These are phyloP conservation scores for Habrosyne pyritoides DNA, from an alignment of 2,888 invertebrate genomes.

Conservation along the genomic window DNA sequence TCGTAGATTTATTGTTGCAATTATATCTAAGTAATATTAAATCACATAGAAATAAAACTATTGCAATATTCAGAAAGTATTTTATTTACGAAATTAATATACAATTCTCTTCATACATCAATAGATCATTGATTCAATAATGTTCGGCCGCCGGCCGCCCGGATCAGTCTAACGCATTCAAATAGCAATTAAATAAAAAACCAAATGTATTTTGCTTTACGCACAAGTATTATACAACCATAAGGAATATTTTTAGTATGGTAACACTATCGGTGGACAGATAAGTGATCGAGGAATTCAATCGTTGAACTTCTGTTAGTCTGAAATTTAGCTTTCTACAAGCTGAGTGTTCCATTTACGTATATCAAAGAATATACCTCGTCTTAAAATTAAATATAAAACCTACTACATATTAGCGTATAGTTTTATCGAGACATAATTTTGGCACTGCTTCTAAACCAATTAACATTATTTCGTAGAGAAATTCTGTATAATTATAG, in stretches of 20 bases:
- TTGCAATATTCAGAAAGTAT: slow-evolving; percentile 64
- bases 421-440: neutral
- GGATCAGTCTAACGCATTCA: slow-evolving; percentile 59
- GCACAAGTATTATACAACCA: slow-evolving; percentile 39
- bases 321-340: neutral
- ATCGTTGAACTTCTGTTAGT: slow-evolving; percentile 13
- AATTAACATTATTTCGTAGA: neutral
- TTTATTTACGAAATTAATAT: slow-evolving; percentile 83
- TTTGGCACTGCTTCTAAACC: neutral
- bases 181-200: slow-evolving; percentile 42
- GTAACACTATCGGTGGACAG: slow-evolving; percentile 41
- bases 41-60: slow-evolving; percentile 34
- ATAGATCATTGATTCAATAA: slow-evolving; percentile 64
- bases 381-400: neutral
- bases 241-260: slow-evolving; percentile 25
- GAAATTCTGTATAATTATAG: too few relatives aligned
- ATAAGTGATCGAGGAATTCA: slow-evolving; percentile 26
- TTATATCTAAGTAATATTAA: neutral
- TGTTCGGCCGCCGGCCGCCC: slow-evolving; percentile 56
- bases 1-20: neutral
- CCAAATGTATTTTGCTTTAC: slow-evolving; percentile 24
- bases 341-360: neutral
- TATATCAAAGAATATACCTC: neutral
- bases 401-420: neutral
- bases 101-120: slow-evolving; percentile 78